Conservation (phyloP, 2,797 vertebrate genomes). For the Australoheros facetus region DNA sequence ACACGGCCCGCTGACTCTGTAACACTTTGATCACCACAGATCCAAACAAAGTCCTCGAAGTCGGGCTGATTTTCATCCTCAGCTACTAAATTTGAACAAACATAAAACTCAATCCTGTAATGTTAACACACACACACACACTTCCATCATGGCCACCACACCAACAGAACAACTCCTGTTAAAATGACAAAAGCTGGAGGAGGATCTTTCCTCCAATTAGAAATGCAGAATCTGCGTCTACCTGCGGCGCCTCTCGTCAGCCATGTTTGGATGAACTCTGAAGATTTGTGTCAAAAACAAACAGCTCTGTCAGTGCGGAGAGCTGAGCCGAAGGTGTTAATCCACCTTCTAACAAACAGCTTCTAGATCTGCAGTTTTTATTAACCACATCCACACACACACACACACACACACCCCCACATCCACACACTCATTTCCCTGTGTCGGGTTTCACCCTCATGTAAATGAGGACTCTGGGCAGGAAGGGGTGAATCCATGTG, state of each 20-base stretch:
- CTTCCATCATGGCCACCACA: neutral
- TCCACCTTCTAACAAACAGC: neutral
- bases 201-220: neutral
- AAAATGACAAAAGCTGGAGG: rapidly evolving
- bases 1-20: too few species aligned
- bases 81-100: neutral
- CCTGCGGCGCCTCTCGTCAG: neutral
- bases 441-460: neutral
- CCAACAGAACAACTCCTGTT: neutral
- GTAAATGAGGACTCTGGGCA: neutral
- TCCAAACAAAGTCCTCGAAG: too few species aligned
- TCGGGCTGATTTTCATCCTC: neutral
- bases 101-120: neutral
- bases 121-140: too few species aligned
- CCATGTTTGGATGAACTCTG: neutral
- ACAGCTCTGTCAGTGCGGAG: neutral
- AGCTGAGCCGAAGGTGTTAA: neutral
- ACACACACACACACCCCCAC: neutral
- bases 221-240: neutral
- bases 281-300: neutral
- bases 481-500: neutral
- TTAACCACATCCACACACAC: neutral
- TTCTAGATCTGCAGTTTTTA: neutral
- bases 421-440: neutral
- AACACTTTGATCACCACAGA: too few species aligned